Base-by-base conservation (phyloP, 2,888 invertebrate species). In the Eurois occulta region DNA sequence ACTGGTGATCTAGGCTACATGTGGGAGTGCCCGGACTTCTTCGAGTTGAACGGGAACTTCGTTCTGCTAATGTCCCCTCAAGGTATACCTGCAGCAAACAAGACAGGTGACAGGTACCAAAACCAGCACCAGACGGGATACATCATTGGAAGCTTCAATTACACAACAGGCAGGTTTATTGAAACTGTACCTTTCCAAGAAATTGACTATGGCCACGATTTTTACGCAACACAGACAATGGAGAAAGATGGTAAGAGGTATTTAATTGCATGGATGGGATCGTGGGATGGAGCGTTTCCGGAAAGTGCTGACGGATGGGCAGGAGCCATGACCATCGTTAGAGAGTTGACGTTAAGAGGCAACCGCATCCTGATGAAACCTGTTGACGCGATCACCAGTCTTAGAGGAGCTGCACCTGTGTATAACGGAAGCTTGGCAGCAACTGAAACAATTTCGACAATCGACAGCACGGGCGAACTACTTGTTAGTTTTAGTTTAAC, bases 21-120 rank as follows among this genome's bases (percentile, higher is more conserved):
- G 96, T 97, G 96, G 96, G 97, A 97, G 84, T 97, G 97, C 78
- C 97, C 97, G 0, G 97, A 97, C 80, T 95, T 97, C 77, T 97
- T 97, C 48, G 95, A 96, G 79, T 86, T 97, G 10, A 90, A 93
- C 65, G 95, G 95, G 16, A 96, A 93, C 74, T 93, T 92, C 77
- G 89, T 97, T 0, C 84, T 97, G 13, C 90, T 97, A 2, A 93
- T 96, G 92, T 97, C 96, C 16, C 95, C 96, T 2, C 96, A 96
- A 90, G 96, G 96, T 32, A 87, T 96, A 24, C 35, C 55, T 41
- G 65, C n/a, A 38, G 60, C 1, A 68, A 87, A 90, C 60, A 90
- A 94, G 5, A 84, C 92, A 80, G 96, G 95, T 0, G 95, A 96
- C 70, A 91, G 96, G 80, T 96, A 92, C 84, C 94, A 95, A 73